Conservation (phyloP, 2,797 vertebrate species). For the Denticeps clupeoides region DNA sequence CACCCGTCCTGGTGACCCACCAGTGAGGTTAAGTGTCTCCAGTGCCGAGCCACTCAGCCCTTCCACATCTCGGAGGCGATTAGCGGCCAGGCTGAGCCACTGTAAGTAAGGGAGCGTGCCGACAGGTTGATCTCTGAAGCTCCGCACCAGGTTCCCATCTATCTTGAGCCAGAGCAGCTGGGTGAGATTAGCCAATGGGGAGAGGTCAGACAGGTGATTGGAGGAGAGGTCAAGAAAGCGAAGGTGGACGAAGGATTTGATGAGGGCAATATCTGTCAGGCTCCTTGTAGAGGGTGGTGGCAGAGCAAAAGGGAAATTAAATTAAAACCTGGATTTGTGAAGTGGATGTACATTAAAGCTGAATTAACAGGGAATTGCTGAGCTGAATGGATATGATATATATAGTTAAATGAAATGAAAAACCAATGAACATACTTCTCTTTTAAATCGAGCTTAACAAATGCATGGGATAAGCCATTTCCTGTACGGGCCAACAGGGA, state of each 20-base stretch:
- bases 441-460: slow-evolving; percentile 69
- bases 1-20: slow-evolving; percentile 41
- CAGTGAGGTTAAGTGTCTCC: slow-evolving; percentile 70
- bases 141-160: slow-evolving; percentile 64
- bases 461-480: slow-evolving; percentile 75
- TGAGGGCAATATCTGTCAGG: slow-evolving; percentile 67
- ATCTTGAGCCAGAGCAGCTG: slow-evolving; percentile 85
- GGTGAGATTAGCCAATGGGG: slow-evolving; percentile 64
- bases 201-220: slow-evolving; percentile 74
- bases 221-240: slow-evolving; percentile 83
- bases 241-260: slow-evolving; percentile 71
- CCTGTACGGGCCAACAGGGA: slow-evolving; percentile 74
- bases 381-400: background rate
- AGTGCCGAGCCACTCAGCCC: slow-evolving; percentile 67
- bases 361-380: background rate
- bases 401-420: background rate
- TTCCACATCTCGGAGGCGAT: slow-evolving; percentile 57
- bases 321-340: background rate
- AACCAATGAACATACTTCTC: slow-evolving; percentile 56
- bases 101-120: slow-evolving; percentile 72
- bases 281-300: slow-evolving; percentile 43
- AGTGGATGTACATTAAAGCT: background rate
- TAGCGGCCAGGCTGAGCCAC: slow-evolving; percentile 70
- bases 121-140: slow-evolving; percentile 53
- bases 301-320: background rate